Evolutionary conservation across 92 coral and sea anemone genomes (phyloP).

Genomic region (Palythoa caribaeorum): DNA sequence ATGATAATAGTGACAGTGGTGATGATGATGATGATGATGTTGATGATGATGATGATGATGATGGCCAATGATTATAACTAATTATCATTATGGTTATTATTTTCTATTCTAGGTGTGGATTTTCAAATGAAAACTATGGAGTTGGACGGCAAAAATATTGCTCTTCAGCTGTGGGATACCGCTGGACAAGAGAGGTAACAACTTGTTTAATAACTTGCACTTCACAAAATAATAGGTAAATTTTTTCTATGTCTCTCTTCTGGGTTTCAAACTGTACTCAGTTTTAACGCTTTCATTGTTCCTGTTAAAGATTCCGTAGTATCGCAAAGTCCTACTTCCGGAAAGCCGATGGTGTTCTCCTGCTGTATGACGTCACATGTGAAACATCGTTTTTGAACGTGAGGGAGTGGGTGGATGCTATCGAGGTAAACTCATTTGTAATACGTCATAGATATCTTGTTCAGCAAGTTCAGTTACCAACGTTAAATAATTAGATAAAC

Average conservation of each 20-base stretch:
- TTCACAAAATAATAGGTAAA: not conserved
- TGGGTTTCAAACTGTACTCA: not conserved
- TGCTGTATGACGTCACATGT: conserved; percentile 92
- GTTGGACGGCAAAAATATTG: conserved; percentile 86
- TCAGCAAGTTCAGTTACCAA: too few relatives aligned
- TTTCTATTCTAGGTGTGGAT: conserved; percentile 81
- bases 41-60: too few relatives aligned
- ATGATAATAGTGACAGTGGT: too few relatives aligned
- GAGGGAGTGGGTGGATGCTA: conserved; percentile 97
- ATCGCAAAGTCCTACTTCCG: conserved; percentile 98
- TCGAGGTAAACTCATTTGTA: conserved; percentile 74
- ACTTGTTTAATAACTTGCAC: not conserved
- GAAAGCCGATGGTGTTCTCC: conserved; percentile 96
- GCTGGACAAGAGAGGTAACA: conserved; percentile 98
- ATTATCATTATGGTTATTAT: not conserved
- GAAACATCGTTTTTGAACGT: conserved; percentile 93
- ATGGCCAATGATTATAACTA: too few relatives aligned
- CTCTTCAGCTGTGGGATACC: conserved; percentile 99
- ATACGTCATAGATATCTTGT: too few relatives aligned
- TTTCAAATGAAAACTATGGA: conserved; percentile 94
- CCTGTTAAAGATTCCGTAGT: conserved; percentile 83
- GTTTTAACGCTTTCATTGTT: not conserved
- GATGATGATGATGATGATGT: too few relatives aligned
- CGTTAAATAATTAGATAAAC: not conserved
- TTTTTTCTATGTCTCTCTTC: not conserved